Evolutionary conservation across 2,888 invertebrate species (phyloP).

Genomic region (Drosophila mercatorum): DNA sequence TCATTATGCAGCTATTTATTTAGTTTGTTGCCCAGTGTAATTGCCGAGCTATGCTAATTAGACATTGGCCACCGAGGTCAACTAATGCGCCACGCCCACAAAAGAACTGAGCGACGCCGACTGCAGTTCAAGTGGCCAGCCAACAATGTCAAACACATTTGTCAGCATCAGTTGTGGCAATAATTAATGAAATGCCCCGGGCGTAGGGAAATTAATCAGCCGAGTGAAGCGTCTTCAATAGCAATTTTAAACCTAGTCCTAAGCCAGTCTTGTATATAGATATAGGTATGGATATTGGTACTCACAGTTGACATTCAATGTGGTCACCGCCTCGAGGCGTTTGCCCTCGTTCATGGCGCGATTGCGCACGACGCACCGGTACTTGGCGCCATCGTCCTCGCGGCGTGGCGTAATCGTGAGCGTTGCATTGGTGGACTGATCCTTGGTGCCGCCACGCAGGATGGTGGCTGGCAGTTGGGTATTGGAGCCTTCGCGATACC

Average conservation of each 20-base stretch:
- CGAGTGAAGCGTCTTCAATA: not conserved
- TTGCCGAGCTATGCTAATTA: slow-evolving; percentile 61
- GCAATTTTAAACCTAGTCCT: not conserved
- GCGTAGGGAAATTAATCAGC: not conserved
- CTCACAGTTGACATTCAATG: slow-evolving; percentile 95
- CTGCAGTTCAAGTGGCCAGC: slow-evolving; percentile 17
- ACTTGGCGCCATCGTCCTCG: slow-evolving; percentile 93
- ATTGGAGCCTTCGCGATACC: slow-evolving; percentile 92
- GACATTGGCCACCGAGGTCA: slow-evolving; percentile 50
- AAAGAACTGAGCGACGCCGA: not conserved
- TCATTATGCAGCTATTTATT: slow-evolving; percentile 60
- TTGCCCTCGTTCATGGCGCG: slow-evolving; percentile 93
- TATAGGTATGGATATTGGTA: slow-evolving; percentile 69
- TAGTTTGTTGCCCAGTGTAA: slow-evolving; percentile 41
- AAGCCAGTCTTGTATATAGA: not conserved
- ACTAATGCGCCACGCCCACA: slow-evolving; percentile 16
- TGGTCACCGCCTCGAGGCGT: slow-evolving; percentile 91
- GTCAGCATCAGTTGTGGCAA: slow-evolving; percentile 8
- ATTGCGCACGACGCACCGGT: slow-evolving; percentile 95
- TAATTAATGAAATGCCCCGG: not conserved
- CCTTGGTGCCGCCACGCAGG: slow-evolving; percentile 89
- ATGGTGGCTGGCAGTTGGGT: slow-evolving; percentile 90
- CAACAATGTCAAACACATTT: slow-evolving; percentile 33
- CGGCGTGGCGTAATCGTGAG: slow-evolving; percentile 91
- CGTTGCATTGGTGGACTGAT: slow-evolving; percentile 91